A percentile compares a stretch with the other conserved stretches of the same genome.
Conservation (phyloP, 2,113 vertebrate genomes). For the Sprattus sprattus region DNA sequence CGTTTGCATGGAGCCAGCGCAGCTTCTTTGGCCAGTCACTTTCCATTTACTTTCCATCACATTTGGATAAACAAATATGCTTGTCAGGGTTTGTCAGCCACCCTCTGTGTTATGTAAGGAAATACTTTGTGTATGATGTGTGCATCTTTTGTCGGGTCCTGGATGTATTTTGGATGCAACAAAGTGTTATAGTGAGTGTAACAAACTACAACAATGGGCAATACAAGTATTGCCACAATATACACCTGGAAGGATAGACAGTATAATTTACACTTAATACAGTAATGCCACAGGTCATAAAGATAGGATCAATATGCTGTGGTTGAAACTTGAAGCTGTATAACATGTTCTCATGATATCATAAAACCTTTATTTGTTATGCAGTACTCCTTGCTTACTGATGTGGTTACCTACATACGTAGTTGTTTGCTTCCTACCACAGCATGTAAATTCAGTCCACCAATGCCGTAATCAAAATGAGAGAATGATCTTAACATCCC, state of each 20-base stretch:
- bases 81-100: not conserved
- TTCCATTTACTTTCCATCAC: not conserved
- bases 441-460: not conserved
- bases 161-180: too few species aligned
- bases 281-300: too few species aligned
- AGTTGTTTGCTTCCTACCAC: not conserved
- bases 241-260: too few species aligned
- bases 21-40: not conserved
- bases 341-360: too few species aligned
- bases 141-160: too few species aligned
- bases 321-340: too few species aligned
- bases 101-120: not conserved
- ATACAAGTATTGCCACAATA: too few species aligned
- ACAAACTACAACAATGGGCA: too few species aligned
- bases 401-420: not conserved
- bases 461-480: not conserved
- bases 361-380: not conserved
- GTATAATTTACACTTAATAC: too few species aligned
- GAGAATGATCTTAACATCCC: not conserved
- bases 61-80: not conserved
- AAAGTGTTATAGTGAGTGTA: too few species aligned
- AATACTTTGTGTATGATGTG: not conserved
- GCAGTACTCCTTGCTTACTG: not conserved
- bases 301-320: too few species aligned
- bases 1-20: not conserved